Evolutionary conservation across 1,140 invertebrate species (phyloP).

Genomic region (Zaprionus tsacasi): DNA sequence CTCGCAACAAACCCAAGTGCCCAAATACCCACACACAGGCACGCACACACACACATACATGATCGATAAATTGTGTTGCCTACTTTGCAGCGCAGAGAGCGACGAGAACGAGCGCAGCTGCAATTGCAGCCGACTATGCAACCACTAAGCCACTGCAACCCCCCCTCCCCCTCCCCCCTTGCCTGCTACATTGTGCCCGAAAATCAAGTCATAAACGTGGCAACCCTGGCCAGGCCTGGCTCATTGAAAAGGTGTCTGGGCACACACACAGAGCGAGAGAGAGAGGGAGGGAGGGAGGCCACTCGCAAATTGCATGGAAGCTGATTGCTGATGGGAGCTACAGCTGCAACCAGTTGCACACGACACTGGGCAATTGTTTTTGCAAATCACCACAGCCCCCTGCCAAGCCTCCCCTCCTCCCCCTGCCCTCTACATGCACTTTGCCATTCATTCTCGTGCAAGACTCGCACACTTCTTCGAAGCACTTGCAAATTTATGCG

Average conservation of each 20-base stretch:
- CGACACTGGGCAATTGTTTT: constrained; percentile 46
- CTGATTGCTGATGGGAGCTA: constrained; percentile 20
- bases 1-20: constrained; percentile 21
- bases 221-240: not conserved
- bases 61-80: constrained; percentile 22
- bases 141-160: constrained; percentile 27
- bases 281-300: not conserved
- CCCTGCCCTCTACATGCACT: not conserved
- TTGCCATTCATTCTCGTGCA: not conserved
- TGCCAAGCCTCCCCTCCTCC: not conserved
- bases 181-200: constrained; percentile 12
- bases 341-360: constrained; percentile 36
- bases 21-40: not conserved
- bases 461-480: constrained; percentile 58
- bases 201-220: constrained; percentile 31
- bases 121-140: constrained; percentile 15
- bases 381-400: constrained; percentile 4
- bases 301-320: constrained; percentile 41
- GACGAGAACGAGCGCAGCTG: not conserved
- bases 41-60: not conserved
- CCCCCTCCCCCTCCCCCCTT: not conserved
- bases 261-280: not conserved
- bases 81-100: constrained; percentile 3
- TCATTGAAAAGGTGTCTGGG: constrained; percentile 25
- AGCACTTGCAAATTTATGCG: constrained; percentile 66